Conservation (phyloP, 2,113 vertebrate genomes). For the Labrus mixtus region DNA sequence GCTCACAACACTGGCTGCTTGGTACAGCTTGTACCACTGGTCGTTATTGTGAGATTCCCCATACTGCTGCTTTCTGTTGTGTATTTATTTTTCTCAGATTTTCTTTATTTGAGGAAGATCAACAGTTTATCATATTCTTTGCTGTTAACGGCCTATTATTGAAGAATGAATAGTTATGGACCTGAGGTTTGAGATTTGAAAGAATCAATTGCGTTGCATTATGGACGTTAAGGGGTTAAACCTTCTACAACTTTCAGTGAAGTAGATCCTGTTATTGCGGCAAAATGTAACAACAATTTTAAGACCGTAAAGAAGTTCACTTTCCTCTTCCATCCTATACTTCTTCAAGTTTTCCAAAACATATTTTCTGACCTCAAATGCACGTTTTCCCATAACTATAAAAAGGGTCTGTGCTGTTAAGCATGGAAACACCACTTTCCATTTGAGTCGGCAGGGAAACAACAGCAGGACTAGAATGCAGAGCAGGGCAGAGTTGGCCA, state of each 20-base stretch:
- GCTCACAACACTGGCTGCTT: background rate
- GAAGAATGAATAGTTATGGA: too few species aligned
- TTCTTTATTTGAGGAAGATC: background rate
- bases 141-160: background rate
- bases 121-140: too few species aligned
- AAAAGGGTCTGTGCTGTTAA: background rate
- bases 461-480: slow-evolving; percentile 33
- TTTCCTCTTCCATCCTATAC: background rate
- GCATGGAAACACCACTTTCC: slow-evolving; percentile 9
- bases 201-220: too few species aligned
- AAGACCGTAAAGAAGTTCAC: too few species aligned
- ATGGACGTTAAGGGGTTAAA: too few species aligned
- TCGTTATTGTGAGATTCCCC: background rate
- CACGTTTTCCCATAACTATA: too few species aligned
- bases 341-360: too few species aligned
- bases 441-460: slow-evolving; percentile 28
- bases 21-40: background rate
- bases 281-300: too few species aligned
- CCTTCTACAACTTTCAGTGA: too few species aligned
- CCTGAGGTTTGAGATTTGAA: background rate
- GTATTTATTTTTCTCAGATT: too few species aligned
- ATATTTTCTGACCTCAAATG: too few species aligned
- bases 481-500: slow-evolving; percentile 34
- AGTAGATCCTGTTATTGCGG: too few species aligned
- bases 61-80: background rate